A percentile compares a stretch with the other conserved stretches of the same genome.
Conservation (phyloP, 1,140 invertebrate species). For the Anoplolepis gracilipes region DNA sequence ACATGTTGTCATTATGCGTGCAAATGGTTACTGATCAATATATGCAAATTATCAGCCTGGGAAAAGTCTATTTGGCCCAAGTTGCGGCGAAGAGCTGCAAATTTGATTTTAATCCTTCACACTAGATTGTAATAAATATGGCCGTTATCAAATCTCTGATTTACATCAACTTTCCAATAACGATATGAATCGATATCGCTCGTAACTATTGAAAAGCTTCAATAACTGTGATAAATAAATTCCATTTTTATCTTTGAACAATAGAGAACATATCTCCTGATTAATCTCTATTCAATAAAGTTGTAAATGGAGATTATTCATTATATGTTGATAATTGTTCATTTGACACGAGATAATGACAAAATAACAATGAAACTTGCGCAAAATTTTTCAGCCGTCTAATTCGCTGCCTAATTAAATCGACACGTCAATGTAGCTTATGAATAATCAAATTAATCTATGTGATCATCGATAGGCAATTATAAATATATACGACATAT, state of each 20-base stretch:
- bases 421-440: background rate
- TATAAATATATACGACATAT: background rate
- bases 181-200: background rate
- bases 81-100: background rate
- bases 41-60: background rate
- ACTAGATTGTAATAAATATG: background rate
- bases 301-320: constrained; percentile 8
- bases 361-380: background rate
- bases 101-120: constrained; percentile 21
- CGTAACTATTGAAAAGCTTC: background rate
- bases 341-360: constrained; percentile 21
- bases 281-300: constrained; percentile 25
- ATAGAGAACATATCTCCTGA: background rate
- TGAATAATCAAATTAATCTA: constrained; percentile 17
- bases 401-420: constrained; percentile 14
- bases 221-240: constrained; percentile 15
- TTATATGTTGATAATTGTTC: background rate
- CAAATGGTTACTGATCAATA: background rate
- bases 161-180: background rate
- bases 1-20: background rate
- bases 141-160: constrained; percentile 6
- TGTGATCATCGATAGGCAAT: background rate
- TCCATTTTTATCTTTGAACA: constrained; percentile 13
- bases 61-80: background rate
- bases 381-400: background rate